Conservation (phyloP, 2,888 invertebrate species). For the Eurois occulta region DNA sequence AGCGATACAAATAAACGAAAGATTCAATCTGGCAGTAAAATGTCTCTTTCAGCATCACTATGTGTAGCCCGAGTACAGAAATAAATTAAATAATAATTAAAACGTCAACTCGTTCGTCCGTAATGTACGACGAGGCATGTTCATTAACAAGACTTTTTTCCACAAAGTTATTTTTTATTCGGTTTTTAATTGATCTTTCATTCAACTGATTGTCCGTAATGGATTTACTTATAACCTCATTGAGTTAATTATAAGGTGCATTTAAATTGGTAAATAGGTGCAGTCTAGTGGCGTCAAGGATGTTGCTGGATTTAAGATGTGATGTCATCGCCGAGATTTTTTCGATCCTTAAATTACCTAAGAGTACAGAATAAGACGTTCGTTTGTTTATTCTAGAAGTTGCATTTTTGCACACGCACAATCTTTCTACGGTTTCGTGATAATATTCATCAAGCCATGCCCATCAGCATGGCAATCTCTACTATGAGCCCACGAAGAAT, state of each 20-base stretch:
- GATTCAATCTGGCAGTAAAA: conserved; percentile 53
- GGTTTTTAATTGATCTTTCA: conserved; percentile 65
- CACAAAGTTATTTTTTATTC: conserved; percentile 43
- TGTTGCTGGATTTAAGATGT: conserved; percentile 17
- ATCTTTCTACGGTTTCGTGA: no score
- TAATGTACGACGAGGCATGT: conserved; percentile 59
- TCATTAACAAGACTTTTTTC: conserved; percentile 70
- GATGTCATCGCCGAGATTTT: conserved; percentile 23
- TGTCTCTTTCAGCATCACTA: conserved; percentile 58
- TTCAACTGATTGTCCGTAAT: conserved; percentile 63
- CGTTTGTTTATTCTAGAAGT: neutral
- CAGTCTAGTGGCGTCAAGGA: conserved; percentile 26
- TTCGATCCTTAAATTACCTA: no score
- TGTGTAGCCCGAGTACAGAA: conserved; percentile 43
- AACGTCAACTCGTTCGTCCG: conserved; percentile 67
- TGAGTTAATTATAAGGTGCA: conserved; percentile 55
- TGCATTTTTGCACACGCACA: neutral
- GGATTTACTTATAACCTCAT: conserved; percentile 59
- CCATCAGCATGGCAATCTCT: neutral
- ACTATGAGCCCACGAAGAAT: no score
- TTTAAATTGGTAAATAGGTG: conserved; percentile 60
- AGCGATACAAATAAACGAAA: conserved; percentile 41
- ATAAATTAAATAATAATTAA: conserved; percentile 77
- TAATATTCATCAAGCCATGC: no score
- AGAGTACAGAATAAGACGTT: neutral